A percentile compares a stretch with the other conserved stretches of the same genome.
Evolutionary conservation across 1,140 invertebrate genomes (phyloP).

Genomic region (Drosophila tani): DNA sequence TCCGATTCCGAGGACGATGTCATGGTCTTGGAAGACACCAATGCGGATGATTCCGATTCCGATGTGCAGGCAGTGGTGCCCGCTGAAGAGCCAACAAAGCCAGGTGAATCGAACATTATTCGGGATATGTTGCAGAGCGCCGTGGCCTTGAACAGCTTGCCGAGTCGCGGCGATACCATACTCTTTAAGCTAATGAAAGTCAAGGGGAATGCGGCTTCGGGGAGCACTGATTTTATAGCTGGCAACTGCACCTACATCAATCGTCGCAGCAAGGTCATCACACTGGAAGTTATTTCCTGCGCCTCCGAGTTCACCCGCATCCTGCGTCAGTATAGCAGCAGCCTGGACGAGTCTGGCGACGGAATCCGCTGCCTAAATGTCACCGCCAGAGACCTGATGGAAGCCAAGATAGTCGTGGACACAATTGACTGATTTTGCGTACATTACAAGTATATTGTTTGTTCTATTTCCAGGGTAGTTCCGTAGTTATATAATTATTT

Average conservation of each 20-base stretch:
- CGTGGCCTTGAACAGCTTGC: slow-evolving; percentile 23
- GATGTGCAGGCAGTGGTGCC: slow-evolving; percentile 43
- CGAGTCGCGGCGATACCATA: slow-evolving; percentile 45
- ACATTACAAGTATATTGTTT: slow-evolving; percentile 30
- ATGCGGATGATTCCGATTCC: slow-evolving; percentile 36
- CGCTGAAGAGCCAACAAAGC: neutral
- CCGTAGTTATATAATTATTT: slow-evolving; percentile 36
- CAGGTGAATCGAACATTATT: slow-evolving; percentile 10
- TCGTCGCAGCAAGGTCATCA: slow-evolving; percentile 53
- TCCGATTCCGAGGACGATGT: slow-evolving; percentile 65
- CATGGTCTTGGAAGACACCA: slow-evolving; percentile 65
- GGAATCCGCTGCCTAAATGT: slow-evolving; percentile 15
- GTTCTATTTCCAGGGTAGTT: slow-evolving; percentile 34
- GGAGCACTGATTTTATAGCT: slow-evolving; percentile 35
- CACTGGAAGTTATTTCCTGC: slow-evolving; percentile 34
- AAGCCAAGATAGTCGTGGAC: slow-evolving; percentile 38
- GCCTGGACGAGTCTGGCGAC: slow-evolving; percentile 28
- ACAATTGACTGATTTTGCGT: slow-evolving; percentile 40
- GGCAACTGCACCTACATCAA: slow-evolving; percentile 60
- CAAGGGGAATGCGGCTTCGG: neutral
- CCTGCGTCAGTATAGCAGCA: slow-evolving; percentile 33
- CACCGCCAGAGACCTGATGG: slow-evolving; percentile 34
- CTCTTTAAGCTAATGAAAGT: slow-evolving; percentile 51
- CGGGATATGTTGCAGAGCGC: slow-evolving; percentile 36
- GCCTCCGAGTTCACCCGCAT: neutral